These are phyloP conservation scores for Spodoptera frugiperda DNA, from an alignment of 1,140 invertebrate genomes.

Conservation along the genomic window DNA sequence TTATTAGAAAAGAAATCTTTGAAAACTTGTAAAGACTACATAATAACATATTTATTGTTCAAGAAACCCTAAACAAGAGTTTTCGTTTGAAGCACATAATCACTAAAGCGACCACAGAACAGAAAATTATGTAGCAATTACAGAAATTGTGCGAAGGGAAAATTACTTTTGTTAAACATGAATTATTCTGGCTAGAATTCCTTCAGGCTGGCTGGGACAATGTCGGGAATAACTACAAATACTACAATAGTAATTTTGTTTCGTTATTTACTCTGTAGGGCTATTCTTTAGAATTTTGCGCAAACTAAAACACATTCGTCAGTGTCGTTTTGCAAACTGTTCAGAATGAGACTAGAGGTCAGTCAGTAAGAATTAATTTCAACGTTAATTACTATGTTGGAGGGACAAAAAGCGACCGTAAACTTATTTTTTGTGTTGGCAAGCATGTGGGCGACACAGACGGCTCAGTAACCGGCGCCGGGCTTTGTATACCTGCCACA, in stretches of 20 bases:
- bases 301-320: conserved; percentile 24
- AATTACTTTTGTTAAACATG: conserved; percentile 43
- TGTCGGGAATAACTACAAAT: neutral
- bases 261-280: conserved; percentile 4
- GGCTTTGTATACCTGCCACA: conserved; percentile 34
- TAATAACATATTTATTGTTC: neutral
- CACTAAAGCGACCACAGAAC: conserved; percentile 14
- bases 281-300: conserved; percentile 12
- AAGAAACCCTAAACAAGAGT: conserved; percentile 21
- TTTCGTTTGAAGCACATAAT: conserved; percentile 21
- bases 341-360: conserved; percentile 16
- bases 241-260: neutral
- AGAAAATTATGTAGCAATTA: conserved; percentile 43
- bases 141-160: conserved; percentile 27
- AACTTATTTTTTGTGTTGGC: conserved; percentile 4
- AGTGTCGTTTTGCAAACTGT: conserved; percentile 4
- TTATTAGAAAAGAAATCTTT: neutral
- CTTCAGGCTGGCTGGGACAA: neutral
- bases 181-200: conserved; percentile 34
- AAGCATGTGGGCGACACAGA: conserved; percentile 20
- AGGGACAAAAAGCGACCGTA: conserved; percentile 7
- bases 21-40: neutral
- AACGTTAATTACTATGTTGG: conserved; percentile 31
- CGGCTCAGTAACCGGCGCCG: conserved; percentile 35
- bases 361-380: conserved; percentile 27